phyloP scores from a whole-genome alignment of 1,140 invertebrate genomes.

The Rhyacophila brunnea region DNA sequence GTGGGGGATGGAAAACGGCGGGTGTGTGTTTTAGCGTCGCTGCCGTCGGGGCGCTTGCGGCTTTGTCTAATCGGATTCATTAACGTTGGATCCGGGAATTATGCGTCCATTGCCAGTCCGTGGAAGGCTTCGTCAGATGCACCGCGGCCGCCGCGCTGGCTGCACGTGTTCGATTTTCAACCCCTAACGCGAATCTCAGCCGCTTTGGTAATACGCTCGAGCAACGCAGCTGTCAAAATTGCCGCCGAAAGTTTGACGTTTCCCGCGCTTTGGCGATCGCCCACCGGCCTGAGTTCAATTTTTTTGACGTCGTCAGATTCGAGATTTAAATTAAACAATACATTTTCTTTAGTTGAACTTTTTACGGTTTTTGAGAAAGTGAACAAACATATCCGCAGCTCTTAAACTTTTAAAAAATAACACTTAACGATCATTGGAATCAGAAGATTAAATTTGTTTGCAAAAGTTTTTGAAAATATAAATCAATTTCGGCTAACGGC shows the following conservation, averaged over 20 bases:
- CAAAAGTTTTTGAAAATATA: too few relatives aligned
- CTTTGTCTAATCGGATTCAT: constrained; percentile 59
- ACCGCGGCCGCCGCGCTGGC: constrained; percentile 30
- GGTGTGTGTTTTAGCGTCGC: constrained; percentile 36
- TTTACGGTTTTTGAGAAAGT: too few relatives aligned
- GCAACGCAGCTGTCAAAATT: constrained; percentile 12
- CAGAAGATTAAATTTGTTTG: too few relatives aligned
- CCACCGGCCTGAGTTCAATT: too few relatives aligned
- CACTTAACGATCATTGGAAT: too few relatives aligned
- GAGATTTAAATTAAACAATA: neutral
- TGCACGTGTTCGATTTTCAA: constrained; percentile 16
- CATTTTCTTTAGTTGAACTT: too few relatives aligned
- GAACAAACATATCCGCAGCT: too few relatives aligned
- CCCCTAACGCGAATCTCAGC: neutral
- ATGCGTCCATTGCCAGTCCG: constrained; percentile 54
- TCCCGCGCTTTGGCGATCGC: constrained; percentile 16
- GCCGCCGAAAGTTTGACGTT: constrained; percentile 16
- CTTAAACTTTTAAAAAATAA: too few relatives aligned
- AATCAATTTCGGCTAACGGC: too few relatives aligned
- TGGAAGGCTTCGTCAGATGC: constrained; percentile 24
- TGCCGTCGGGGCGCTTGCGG: constrained; percentile 46
- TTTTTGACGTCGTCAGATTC: too few relatives aligned
- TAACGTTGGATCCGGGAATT: constrained; percentile 55
- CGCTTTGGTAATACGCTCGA: too few relatives aligned
- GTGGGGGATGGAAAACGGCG: constrained; percentile 26